Evolutionary conservation across 2,797 vertebrate genomes (phyloP), one percentile per base, ranked within the genome.

Genomic region (Acrossocheilus fasciatus): DNA sequence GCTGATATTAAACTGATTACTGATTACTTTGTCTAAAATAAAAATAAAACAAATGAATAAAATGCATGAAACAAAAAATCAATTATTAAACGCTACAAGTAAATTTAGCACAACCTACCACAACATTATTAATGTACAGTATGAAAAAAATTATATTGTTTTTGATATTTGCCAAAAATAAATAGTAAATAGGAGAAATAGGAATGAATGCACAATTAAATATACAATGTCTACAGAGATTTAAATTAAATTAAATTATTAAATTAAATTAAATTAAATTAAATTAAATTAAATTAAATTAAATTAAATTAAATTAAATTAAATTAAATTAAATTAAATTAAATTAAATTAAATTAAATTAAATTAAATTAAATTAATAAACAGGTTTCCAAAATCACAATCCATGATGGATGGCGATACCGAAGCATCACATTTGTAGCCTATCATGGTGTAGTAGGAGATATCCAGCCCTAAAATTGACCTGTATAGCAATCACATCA

Each of bases 401-500:
- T 78, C 20, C 50, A 57, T 39, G 34, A 23, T 43, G 54, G 23
- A 79, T 62, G 34, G 14, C 8, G 9, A 64, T 64, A 43, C 41
- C 26, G 4, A 69, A 34, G 1, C 39, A 41, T 45, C 69, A 10
- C 4, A 45, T 73, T 43, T 64, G 1, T 45, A 64, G 23, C n/a
- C 43, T 18, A 26, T 47, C 23, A 2, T 6, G 26, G 34, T 14
- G 23, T 7, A 26, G 12, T 14, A 41, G 52, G 10, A 0, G 7
- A 62, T n/a, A 43, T 62, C 23, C 11, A 45, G n/a, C 43, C 4
- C 6, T 80, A 47, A 80, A 66, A 66, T 20, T 0, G 26, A 45
- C 23, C 47, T 47, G 64, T 85, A 78, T 10, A 43, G 6, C 39
- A 70, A 57, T 78, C 62, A 77, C 77, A 14, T 59, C 26, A 45